Percentiles rank a stretch among this genome's conserved stretches.
These are phyloP conservation scores for Eutolmus rufibarbis DNA, from an alignment of 2,888 invertebrate genomes.

Conservation along the genomic window DNA sequence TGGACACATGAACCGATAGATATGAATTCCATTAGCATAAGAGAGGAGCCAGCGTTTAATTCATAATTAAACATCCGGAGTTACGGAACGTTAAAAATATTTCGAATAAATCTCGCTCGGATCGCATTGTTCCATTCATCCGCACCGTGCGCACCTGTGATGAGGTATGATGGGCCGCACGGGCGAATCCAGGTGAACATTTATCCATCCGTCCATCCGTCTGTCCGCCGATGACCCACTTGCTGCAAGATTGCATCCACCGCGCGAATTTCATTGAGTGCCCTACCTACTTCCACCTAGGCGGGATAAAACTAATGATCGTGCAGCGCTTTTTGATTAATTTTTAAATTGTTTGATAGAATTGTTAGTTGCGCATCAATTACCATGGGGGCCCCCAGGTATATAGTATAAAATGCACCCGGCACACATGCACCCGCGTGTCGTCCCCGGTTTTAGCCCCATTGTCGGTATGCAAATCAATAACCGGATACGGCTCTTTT, in stretches of 20 bases:
- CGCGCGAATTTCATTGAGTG: slow-evolving; percentile 1
- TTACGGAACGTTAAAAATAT: slow-evolving; percentile 37
- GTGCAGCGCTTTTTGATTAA: slow-evolving; percentile 25
- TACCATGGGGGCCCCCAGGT: neutral
- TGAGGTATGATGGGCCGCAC: neutral
- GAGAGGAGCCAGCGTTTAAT: slow-evolving; percentile 15
- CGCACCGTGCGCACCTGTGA: neutral
- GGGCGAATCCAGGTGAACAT: slow-evolving; percentile 1
- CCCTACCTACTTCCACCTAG: slow-evolving; percentile 39
- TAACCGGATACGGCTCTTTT: slow-evolving; percentile 38
- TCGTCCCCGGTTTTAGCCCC: neutral
- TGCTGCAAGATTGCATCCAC: slow-evolving; percentile 25
- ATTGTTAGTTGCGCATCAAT: slow-evolving; percentile 37
- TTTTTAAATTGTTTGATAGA: slow-evolving; percentile 37
- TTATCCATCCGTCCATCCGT: neutral
- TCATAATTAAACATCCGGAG: slow-evolving; percentile 40
- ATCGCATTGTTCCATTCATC: slow-evolving; percentile 13
- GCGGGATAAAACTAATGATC: slow-evolving; percentile 40
- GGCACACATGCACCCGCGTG: neutral
- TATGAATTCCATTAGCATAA: slow-evolving; percentile 29
- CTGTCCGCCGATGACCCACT: neutral
- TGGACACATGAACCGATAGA: slow-evolving; percentile 20
- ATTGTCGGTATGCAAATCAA: slow-evolving; percentile 42
- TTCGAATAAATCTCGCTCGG: slow-evolving; percentile 28
- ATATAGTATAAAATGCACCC: neutral